phyloP scores from a whole-genome alignment of 2,888 invertebrate genomes.

The Leucophenga maculata region DNA sequence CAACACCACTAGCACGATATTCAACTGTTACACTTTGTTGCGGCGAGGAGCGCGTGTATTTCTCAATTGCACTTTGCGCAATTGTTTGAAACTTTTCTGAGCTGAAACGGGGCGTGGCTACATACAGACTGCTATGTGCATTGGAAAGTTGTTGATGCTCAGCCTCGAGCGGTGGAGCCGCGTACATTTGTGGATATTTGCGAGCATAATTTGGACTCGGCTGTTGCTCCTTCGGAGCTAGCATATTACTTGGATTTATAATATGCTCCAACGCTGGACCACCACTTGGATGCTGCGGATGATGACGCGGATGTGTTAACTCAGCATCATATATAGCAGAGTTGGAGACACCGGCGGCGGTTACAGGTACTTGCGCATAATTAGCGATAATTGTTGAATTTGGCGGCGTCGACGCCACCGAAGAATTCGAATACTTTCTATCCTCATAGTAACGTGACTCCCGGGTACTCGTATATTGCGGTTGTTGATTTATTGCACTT shows the following conservation, averaged over 20 bases:
- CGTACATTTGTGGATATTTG: constrained; percentile 64
- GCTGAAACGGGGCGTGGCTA: constrained; percentile 64
- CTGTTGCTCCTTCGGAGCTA: constrained; percentile 59
- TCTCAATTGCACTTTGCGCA: constrained; percentile 57
- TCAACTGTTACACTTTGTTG: constrained; percentile 40
- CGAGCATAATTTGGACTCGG: constrained; percentile 66
- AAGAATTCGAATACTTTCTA: constrained; percentile 45
- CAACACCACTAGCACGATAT: constrained; percentile 31
- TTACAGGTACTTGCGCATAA: constrained; percentile 19
- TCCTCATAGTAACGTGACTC: constrained; percentile 49
- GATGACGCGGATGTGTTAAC: background rate
- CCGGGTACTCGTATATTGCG: constrained; percentile 3
- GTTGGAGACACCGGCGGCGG: constrained; percentile 18
- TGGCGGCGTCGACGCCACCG: constrained; percentile 31
- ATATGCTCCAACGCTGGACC: constrained; percentile 42
- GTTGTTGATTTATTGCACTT: constrained; percentile 30
- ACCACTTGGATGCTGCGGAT: background rate
- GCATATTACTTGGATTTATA: constrained; percentile 62
- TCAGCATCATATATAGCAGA: constrained; percentile 16
- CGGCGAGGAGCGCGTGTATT: constrained; percentile 52
- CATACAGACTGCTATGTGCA: constrained; percentile 60
- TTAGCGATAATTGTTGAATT: background rate
- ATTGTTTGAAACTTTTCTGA: constrained; percentile 62
- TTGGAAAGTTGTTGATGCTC: constrained; percentile 38
- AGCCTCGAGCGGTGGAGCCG: constrained; percentile 47